Percentiles rank a stretch among this genome's conserved stretches.
These are phyloP conservation scores for Scaptomyza polygonia DNA, from an alignment of 2,888 invertebrate species.

Conservation along the genomic window DNA sequence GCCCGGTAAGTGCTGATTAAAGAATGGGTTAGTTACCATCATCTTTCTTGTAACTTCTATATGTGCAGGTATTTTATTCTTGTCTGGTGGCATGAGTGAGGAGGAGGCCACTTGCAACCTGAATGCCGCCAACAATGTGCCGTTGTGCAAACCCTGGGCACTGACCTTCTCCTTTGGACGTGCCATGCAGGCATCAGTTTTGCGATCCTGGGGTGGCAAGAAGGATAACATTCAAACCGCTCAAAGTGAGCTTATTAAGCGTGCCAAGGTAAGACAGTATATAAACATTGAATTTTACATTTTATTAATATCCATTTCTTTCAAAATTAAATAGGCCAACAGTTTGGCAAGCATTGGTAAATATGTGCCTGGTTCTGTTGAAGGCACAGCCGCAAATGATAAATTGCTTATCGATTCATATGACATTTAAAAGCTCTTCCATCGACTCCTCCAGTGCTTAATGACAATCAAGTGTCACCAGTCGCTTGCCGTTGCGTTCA, in stretches of 20 bases:
- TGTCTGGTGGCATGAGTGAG: constrained; percentile 99
- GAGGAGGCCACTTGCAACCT: constrained; percentile 98
- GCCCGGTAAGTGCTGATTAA: constrained; percentile 87
- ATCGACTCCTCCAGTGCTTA: neutral
- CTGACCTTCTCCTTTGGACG: constrained; percentile 99
- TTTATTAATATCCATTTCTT: neutral
- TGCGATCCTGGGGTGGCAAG: constrained; percentile 97
- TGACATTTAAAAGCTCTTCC: constrained; percentile 16
- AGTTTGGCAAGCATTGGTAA: constrained; percentile 91
- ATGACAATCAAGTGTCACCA: neutral
- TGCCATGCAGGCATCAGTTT: constrained; percentile 97
- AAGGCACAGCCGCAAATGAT: constrained; percentile 56
- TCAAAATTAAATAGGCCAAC: constrained; percentile 88
- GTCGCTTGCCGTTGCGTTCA: neutral
- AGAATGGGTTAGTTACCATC: no score
- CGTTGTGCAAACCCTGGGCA: constrained; percentile 96
- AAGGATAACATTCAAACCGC: constrained; percentile 92
- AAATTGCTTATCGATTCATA: constrained; percentile 28
- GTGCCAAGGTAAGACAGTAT: constrained; percentile 91
- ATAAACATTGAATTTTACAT: no score
- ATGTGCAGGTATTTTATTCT: constrained; percentile 93
- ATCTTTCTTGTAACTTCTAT: no score
- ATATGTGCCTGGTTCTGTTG: constrained; percentile 89
- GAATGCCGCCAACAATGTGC: constrained; percentile 96
- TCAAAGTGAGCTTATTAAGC: constrained; percentile 94